Percentiles rank a stretch among this genome's conserved stretches.
Conservation (phyloP, 1,140 invertebrate genomes). For the Cheumatopsyche charites region DNA sequence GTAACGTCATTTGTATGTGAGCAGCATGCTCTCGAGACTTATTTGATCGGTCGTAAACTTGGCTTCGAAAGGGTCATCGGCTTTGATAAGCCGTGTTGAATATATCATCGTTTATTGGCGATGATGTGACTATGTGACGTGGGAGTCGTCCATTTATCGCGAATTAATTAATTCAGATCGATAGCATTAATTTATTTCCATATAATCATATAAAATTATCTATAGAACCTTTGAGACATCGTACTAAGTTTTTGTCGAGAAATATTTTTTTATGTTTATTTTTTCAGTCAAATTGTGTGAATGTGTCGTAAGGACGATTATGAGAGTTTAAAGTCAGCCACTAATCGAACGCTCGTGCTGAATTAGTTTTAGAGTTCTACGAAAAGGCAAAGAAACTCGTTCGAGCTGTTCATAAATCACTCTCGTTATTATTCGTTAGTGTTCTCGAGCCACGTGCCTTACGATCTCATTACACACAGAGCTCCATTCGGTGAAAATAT, state of each 20-base stretch:
- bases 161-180: too few species aligned
- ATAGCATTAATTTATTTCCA: too few species aligned
- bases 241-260: too few species aligned
- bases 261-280: too few species aligned
- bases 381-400: slow-evolving; percentile 15
- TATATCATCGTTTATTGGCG: too few species aligned
- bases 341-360: slow-evolving; percentile 7
- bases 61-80: slow-evolving; percentile 10
- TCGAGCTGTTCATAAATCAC: slow-evolving; percentile 24
- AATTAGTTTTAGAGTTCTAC: slow-evolving; percentile 5
- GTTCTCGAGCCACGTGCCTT: slow-evolving; percentile 11
- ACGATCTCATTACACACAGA: background rate
- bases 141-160: too few species aligned
- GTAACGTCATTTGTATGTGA: background rate
- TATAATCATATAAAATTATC: too few species aligned
- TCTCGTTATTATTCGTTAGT: slow-evolving; percentile 25
- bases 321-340: too few species aligned
- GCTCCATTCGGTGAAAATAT: background rate
- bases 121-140: too few species aligned
- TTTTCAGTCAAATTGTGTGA: too few species aligned
- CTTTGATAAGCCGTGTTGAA: slow-evolving; percentile 2
- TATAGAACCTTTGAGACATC: too few species aligned
- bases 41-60: slow-evolving; percentile 14
- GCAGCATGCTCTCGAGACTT: background rate
- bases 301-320: too few species aligned